Base-by-base conservation (phyloP, 2,888 invertebrate species). In the Zygothrica quintamaculata region DNA sequence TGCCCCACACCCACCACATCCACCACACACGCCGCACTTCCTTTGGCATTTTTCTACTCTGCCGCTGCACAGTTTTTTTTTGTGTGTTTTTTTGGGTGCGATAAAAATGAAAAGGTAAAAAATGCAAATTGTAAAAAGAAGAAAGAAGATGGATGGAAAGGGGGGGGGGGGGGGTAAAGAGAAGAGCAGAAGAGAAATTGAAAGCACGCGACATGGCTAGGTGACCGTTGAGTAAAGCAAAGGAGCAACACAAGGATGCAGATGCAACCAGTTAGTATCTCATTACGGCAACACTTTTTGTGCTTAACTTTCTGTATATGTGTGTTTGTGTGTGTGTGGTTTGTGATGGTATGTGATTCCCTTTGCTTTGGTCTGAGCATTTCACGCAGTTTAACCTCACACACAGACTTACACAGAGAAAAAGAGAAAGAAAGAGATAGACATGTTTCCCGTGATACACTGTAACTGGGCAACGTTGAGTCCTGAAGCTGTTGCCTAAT, bases 61-160 rank as follows among this genome's bases (percentile, higher is more conserved):
- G n/a, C n/a, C n/a, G n/a, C n/a, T n/a, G n/a, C 16, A 4, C 26
- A 33, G 29, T 31, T 22, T 13, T 57, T 39, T 34, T 47, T 59
- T 47, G 42, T 53, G 39, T 26, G 25, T 36, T 29, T 47, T 29
- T 47, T 26, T 55, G 48, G 44, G 65, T 64, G 75, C 75, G 76
- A 79, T 84, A 77, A 79, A 78, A 78, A 69, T 76, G 64, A 84
- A 72, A 80, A 58, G 47, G 29, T 44, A 40, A 52, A 60, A 71
- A 60, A 82, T 77, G 75, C 82, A 78, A 75, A 78, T 78, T 78
- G 78, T 68, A 61, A 62, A 55, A 67, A 44, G 48, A 46, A 44
- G 56, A 56, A 58, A 71, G 44, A 42, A n/a, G n/a, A n/a, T n/a
- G n/a, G n/a, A n/a, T n/a, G n/a, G n/a, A n/a, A n/a, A n/a, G n/a